Evolutionary conservation across 1,140 invertebrate genomes (phyloP).

Genomic region (Bicyclus anynana): DNA sequence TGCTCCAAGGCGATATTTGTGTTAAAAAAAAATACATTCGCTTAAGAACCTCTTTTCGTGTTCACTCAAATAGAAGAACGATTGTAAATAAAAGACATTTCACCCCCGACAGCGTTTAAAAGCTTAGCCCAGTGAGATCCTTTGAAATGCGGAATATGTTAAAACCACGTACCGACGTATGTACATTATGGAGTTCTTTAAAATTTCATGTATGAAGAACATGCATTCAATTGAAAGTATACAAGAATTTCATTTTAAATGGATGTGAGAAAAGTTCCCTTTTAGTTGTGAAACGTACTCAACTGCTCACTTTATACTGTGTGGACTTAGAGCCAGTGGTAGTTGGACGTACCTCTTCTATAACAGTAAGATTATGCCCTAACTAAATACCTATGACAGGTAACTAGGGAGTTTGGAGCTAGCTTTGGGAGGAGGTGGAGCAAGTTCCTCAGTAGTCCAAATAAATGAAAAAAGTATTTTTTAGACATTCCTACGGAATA

Average conservation of each 20-base stretch:
- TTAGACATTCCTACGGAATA: too few species aligned
- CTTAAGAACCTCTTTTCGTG: background rate
- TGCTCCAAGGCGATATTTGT: background rate
- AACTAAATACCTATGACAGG: too few species aligned
- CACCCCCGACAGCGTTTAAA: conserved; percentile 16
- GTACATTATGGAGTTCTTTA: conserved; percentile 1
- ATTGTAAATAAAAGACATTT: conserved; percentile 20
- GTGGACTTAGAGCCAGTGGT: too few species aligned
- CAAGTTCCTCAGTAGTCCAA: too few species aligned
- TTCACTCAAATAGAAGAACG: conserved; percentile 14
- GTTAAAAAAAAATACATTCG: background rate
- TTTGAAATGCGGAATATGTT: conserved; percentile 9
- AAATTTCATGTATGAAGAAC: conserved; percentile 3
- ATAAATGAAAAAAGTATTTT: too few species aligned
- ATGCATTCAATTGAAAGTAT: conserved; percentile 16
- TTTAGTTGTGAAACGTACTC: background rate
- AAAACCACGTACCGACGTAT: background rate
- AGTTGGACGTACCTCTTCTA: too few species aligned
- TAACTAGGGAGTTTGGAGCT: too few species aligned
- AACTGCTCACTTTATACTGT: too few species aligned
- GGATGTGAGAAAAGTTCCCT: conserved; percentile 1
- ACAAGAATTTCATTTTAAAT: conserved; percentile 5
- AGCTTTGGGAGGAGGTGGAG: too few species aligned
- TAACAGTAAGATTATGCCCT: too few species aligned
- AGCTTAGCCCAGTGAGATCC: conserved; percentile 13